Evolutionary conservation across 2,888 invertebrate genomes (phyloP).

Genomic region (Ceriagrion tenellum): DNA sequence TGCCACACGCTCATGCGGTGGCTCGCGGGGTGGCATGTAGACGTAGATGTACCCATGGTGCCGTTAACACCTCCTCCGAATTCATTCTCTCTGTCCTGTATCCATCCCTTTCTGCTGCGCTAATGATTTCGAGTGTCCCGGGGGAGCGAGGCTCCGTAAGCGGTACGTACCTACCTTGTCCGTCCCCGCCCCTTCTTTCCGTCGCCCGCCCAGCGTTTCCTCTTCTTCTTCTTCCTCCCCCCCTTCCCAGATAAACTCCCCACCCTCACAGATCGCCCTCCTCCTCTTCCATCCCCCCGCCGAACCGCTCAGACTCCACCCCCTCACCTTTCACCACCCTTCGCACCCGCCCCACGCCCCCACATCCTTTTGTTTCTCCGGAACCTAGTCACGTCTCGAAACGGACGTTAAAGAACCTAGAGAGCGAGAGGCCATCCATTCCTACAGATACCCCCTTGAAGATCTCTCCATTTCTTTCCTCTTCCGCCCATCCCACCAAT

Average conservation of each 20-base stretch:
- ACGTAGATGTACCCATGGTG: no score
- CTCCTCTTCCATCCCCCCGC: not conserved
- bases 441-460: not conserved
- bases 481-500: not conserved
- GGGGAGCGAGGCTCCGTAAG: no score
- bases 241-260: not conserved
- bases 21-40: no score
- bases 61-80: no score
- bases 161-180: no score
- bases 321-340: not conserved
- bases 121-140: no score
- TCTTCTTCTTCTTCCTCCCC: not conserved
- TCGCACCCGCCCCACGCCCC: not conserved
- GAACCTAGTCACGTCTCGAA: constrained; percentile 52
- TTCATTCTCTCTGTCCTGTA: no score
- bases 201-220: not conserved
- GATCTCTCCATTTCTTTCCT: constrained; percentile 51
- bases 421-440: constrained; percentile 39
- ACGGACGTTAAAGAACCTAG: constrained; percentile 44
- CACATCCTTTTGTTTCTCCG: not conserved
- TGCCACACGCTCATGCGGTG: no score
- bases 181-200: not conserved
- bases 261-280: not conserved
- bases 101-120: not conserved
- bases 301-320: not conserved